Conservation (phyloP, 2,888 invertebrate genomes). For the Panopea generosa region DNA sequence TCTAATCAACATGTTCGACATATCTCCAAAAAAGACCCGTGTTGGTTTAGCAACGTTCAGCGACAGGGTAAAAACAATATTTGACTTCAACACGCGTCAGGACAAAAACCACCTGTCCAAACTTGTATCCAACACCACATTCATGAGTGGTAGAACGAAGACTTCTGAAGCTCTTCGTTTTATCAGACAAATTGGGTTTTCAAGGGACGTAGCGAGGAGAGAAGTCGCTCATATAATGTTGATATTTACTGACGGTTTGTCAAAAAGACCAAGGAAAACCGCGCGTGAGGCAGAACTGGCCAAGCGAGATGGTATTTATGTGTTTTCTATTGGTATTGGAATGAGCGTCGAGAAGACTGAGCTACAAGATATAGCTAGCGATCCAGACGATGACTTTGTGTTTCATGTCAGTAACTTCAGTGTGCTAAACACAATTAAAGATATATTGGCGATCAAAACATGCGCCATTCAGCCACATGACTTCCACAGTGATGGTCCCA, state of each 20-base stretch:
- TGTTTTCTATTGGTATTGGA: constrained; percentile 83
- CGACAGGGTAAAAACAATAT: constrained; percentile 59
- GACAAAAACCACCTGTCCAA: constrained; percentile 54
- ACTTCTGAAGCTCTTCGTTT: constrained; percentile 60
- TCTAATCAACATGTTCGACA: constrained; percentile 74
- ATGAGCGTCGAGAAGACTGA: constrained; percentile 73
- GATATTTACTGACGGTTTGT: constrained; percentile 73
- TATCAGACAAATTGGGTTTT: constrained; percentile 67
- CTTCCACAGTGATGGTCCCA: constrained; percentile 28
- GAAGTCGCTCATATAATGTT: constrained; percentile 77
- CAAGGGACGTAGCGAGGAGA: constrained; percentile 59
- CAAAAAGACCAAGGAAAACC: constrained; percentile 64
- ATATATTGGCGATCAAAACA: constrained; percentile 78
- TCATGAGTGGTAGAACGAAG: constrained; percentile 63
- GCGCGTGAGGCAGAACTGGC: constrained; percentile 65
- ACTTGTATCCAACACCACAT: constrained; percentile 54
- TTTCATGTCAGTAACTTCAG: constrained; percentile 78
- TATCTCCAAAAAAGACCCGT: constrained; percentile 69
- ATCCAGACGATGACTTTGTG: constrained; percentile 74
- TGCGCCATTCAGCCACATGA: constrained; percentile 66
- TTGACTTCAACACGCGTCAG: constrained; percentile 59
- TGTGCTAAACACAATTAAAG: constrained; percentile 76
- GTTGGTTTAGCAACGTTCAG: constrained; percentile 77
- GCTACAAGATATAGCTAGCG: constrained; percentile 77
- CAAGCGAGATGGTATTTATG: constrained; percentile 73